Evolutionary conservation across 2,888 invertebrate genomes (phyloP).

Genomic region (Ellobium chinense): DNA sequence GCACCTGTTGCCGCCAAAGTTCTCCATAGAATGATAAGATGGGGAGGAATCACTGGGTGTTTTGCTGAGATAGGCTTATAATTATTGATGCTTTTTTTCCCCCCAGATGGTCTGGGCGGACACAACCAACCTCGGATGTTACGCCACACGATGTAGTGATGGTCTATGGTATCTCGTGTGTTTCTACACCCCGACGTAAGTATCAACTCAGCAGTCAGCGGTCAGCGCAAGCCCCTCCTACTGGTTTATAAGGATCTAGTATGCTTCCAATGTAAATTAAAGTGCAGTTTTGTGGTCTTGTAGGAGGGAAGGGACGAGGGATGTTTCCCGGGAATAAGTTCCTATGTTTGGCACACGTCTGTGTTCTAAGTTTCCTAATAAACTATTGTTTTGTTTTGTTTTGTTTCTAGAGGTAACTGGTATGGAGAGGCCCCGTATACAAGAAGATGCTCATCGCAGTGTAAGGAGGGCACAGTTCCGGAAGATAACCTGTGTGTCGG

Average conservation of each 20-base stretch:
- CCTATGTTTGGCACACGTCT: too few species aligned
- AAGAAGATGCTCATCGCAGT: neutral
- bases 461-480: neutral
- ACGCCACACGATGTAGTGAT: neutral
- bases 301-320: too few species aligned
- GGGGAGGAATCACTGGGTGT: too few species aligned
- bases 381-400: too few species aligned
- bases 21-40: too few species aligned
- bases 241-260: too few species aligned
- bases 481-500: neutral
- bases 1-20: too few species aligned
- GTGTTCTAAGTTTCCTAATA: too few species aligned
- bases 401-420: neutral
- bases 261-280: too few species aligned
- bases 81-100: neutral
- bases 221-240: too few species aligned
- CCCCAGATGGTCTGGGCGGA: neutral
- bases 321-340: too few species aligned
- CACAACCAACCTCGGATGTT: neutral
- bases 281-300: too few species aligned
- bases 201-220: neutral
- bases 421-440: neutral
- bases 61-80: neutral
- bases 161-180: neutral
- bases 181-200: neutral